Evolutionary conservation across 2,797 vertebrate species (phyloP), one percentile per base, ranked within the genome.

Genomic region (Manis javanica): DNA sequence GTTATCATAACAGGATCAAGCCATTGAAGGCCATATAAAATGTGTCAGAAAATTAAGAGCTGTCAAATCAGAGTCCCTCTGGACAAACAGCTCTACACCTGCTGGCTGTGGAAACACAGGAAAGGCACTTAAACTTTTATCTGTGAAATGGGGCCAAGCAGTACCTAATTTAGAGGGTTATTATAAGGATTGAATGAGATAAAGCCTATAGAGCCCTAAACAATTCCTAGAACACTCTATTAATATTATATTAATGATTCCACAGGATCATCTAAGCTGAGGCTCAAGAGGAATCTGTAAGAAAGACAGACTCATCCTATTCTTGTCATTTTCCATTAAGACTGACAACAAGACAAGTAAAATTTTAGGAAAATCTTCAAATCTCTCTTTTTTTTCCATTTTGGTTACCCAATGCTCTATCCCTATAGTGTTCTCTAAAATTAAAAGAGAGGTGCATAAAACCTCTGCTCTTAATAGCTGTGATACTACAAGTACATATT

Each of bases 131-230:
- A 59, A 12, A 42, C 75, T 61, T 69, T 11, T 0, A 5, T 86
- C 96, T 95, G 46, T 75, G 82, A 88, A 29, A 71, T 29, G 55
- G 66, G 29, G 29, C 23, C 46, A 88, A 81, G 10, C 10, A 95
- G 14, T 42, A 51, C 29, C 34, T 37, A 49, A 69, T 81, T 23
- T 51, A 61, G 19, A 71, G 63, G 59, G 9, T 72, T 57, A 4
- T 81, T 59, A 46, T 26, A 74, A 85, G 29, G 34, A 72, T 16
- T 49, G 77, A 79, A 24, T 75, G 24, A 64, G 2, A 75, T 81
- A n/a, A 89, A 87, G 9, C 31, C 34, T 31, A 29, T 18, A 18
- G 34, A 57, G 23, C 14, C 34, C 87, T 42, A 34, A 51, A 68
- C 13, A 79, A 84, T 59, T 95, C 7, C 87, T 84, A 87, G 16